Percentiles rank a stretch among this genome's conserved stretches.
phyloP scores from a whole-genome alignment of 2,888 invertebrate species.

The Urechis unicinctus region DNA sequence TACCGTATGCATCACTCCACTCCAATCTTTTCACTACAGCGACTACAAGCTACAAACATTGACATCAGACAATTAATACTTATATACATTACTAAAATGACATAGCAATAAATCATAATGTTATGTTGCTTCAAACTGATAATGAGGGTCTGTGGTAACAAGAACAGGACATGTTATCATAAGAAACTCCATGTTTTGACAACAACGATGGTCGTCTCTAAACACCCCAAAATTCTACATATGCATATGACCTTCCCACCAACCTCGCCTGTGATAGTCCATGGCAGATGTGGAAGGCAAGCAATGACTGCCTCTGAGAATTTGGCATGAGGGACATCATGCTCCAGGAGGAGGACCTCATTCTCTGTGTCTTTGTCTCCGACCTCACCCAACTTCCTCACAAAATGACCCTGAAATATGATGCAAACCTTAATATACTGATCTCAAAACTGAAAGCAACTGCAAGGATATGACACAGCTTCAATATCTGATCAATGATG shows the following conservation, averaged over 20 bases:
- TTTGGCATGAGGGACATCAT: conserved; percentile 91
- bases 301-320: conserved; percentile 90
- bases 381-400: conserved; percentile 81
- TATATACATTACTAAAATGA: no score
- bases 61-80: no score
- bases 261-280: conserved; percentile 79
- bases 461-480: not conserved
- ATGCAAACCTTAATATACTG: not conserved
- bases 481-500: not conserved
- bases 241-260: no score
- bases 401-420: conserved; percentile 75
- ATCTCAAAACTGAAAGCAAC: not conserved
- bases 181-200: no score
- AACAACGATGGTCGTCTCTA: no score
- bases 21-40: not conserved
- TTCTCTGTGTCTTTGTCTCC: conserved; percentile 95
- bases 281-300: conserved; percentile 83
- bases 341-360: conserved; percentile 86
- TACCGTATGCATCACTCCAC: not conserved
- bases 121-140: no score
- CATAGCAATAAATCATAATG: no score
- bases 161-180: no score
- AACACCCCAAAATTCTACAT: no score
- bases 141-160: no score
- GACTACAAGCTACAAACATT: no score